Evolutionary conservation across 2,113 vertebrate genomes (phyloP), one percentile per base, ranked within the genome.

Genomic region (Prionailurus bengalensis): DNA sequence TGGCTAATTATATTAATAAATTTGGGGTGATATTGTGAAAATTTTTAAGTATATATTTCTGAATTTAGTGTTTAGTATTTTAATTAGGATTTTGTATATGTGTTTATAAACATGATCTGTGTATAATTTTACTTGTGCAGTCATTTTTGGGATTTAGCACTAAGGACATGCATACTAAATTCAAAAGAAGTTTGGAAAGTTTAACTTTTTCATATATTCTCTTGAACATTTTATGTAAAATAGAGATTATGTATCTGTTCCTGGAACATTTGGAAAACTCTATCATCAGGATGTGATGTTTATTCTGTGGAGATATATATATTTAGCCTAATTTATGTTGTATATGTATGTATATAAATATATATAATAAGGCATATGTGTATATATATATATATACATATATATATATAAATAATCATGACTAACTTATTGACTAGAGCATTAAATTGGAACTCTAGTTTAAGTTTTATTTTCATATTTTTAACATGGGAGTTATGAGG

Each of bases 51-150:
- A 17, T 23, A 27, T 82, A 80, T 82, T 63, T 12, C 9, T 94
- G 33, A 94, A 89, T 82, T 82, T 82, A 73, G 6, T 73, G 81
- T 89, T 89, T 94, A 94, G 63, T 53, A 82, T 63, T 82, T 82
- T 82, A 45, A 55, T 45, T 92, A 39, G 27, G 66, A 61, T 36
- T 89, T 94, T 89, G 53, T 7, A 0, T 27, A 55, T 79, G 12
- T 14, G 5, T 93, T 17, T 61, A 17, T 63, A 82, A 51, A 5
- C 36, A 29, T 51, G 25, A 73, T 51, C 48, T 73, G 17, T 45
- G 17, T 73, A 33, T 36, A 63, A 25, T 89, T 82, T 89, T 73
- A 39, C 33, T 89, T 63, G 11, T 58, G 15, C 39, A 81, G 65
- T 71, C 23, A 89, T 39, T 51, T 81, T 61, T 45, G 65, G 55